A percentile compares a stretch with the other conserved stretches of the same genome.
These are phyloP conservation scores for Rhimphoctona megacephalus DNA, from an alignment of 2,888 invertebrate genomes.

Conservation along the genomic window DNA sequence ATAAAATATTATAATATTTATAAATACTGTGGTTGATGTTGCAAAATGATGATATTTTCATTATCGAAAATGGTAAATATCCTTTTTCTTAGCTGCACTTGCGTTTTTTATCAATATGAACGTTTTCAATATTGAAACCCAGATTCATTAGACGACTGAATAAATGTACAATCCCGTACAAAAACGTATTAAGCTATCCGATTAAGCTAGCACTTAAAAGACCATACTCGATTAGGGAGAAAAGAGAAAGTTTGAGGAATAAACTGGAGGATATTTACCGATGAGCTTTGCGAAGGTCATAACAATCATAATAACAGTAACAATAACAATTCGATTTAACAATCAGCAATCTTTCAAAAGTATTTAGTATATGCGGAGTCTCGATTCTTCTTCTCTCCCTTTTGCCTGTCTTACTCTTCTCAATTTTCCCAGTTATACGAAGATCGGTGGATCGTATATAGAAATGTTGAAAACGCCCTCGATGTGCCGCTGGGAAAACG, in stretches of 20 bases:
- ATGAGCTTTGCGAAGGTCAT: slow-evolving; percentile 18
- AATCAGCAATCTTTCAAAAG: slow-evolving; percentile 50
- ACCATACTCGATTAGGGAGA: not conserved
- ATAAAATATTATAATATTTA: not conserved
- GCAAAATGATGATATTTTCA: too few relatives aligned
- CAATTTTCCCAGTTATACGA: slow-evolving; percentile 17
- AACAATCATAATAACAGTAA: slow-evolving; percentile 34
- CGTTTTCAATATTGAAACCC: not conserved
- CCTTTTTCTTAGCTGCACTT: too few relatives aligned
- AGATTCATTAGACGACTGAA: not conserved
- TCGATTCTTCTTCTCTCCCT: not conserved
- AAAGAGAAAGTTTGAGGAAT: slow-evolving; percentile 20
- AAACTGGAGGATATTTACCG: slow-evolving; percentile 15
- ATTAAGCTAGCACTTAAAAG: not conserved
- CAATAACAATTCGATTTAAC: slow-evolving; percentile 52
- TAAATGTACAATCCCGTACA: not conserved
- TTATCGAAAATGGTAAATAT: too few relatives aligned
- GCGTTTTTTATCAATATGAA: not conserved
- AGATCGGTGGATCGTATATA: slow-evolving; percentile 7
- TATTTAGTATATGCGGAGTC: slow-evolving; percentile 24
- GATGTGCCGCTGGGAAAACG: slow-evolving; percentile 57
- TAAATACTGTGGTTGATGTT: too few relatives aligned
- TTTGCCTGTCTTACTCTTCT: not conserved
- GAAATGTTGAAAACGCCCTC: slow-evolving; percentile 24
- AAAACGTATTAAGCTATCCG: not conserved